A percentile compares a stretch with the other conserved stretches of the same genome.
These are phyloP conservation scores for Bursaphelenchus mucronatus DNA, from an alignment of 1,140 invertebrate genomes.

Conservation along the genomic window DNA sequence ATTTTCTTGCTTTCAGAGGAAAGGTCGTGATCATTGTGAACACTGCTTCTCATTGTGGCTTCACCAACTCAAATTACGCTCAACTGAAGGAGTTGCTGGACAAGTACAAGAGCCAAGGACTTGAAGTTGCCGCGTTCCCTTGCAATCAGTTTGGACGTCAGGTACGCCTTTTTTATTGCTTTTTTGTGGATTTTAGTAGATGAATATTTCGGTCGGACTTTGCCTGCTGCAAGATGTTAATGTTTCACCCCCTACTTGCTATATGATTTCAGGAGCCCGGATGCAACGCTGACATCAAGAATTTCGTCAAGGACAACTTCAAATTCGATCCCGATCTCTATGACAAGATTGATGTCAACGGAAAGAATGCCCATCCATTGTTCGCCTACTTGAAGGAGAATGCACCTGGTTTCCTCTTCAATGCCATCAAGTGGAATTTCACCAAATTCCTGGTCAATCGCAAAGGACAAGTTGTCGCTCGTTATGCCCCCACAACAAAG, in stretches of 20 bases:
- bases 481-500: constrained; percentile 22
- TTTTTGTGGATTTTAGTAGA: background rate
- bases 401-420: constrained; percentile 31
- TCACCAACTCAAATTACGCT: constrained; percentile 40
- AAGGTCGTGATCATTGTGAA: constrained; percentile 47
- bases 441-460: constrained; percentile 41
- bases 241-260: too few species aligned
- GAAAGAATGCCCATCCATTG: constrained; percentile 38
- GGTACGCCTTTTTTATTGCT: constrained; percentile 14
- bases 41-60: constrained; percentile 43
- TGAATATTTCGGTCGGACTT: background rate
- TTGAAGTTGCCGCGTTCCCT: constrained; percentile 48
- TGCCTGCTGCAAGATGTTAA: too few species aligned
- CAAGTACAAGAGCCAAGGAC: constrained; percentile 42
- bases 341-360: constrained; percentile 49
- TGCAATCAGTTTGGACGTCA: constrained; percentile 46
- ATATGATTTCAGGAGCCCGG: constrained; percentile 37
- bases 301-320: constrained; percentile 43
- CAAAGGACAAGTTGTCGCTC: constrained; percentile 16
- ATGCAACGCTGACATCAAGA: constrained; percentile 37
- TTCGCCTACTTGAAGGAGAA: constrained; percentile 44
- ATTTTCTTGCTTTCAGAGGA: constrained; percentile 28
- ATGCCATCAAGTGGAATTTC: constrained; percentile 51
- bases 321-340: constrained; percentile 48
- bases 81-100: constrained; percentile 42